Conservation (phyloP, 1,140 invertebrate species). For the Trachymyrmex septentrionalis region DNA sequence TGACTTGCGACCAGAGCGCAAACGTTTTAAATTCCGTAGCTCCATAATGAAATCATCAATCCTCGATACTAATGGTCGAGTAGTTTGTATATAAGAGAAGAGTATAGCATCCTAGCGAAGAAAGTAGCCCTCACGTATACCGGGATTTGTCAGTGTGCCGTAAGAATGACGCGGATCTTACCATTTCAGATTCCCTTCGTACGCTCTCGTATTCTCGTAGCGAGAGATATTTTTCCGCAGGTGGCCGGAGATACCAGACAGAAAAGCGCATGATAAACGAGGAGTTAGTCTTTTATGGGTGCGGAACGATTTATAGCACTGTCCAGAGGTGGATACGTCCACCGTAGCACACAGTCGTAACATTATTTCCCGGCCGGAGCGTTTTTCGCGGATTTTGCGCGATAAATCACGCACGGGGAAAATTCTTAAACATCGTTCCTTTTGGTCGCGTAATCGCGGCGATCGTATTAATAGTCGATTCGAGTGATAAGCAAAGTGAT, state of each 20-base stretch:
- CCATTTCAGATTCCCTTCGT: slow-evolving; percentile 51
- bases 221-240: slow-evolving; percentile 47
- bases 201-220: slow-evolving; percentile 28
- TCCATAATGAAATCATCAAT: slow-evolving; percentile 38
- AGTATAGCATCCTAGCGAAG: not conserved
- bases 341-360: slow-evolving; percentile 37
- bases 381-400: slow-evolving; percentile 47
- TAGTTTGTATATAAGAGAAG: slow-evolving; percentile 12
- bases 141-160: slow-evolving; percentile 42
- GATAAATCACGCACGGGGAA: slow-evolving; percentile 36
- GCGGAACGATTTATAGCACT: slow-evolving; percentile 65
- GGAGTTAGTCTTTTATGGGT: slow-evolving; percentile 69
- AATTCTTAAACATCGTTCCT: slow-evolving; percentile 40
- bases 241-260: slow-evolving; percentile 21
- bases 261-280: slow-evolving; percentile 70
- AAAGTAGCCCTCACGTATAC: slow-evolving; percentile 1
- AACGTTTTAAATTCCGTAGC: not conserved
- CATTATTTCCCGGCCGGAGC: slow-evolving; percentile 37
- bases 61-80: slow-evolving; percentile 7
- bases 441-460: not conserved
- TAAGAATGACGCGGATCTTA: slow-evolving; percentile 53
- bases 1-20: not conserved
- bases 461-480: slow-evolving; percentile 20
- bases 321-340: slow-evolving; percentile 57
- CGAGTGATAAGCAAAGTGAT: not conserved